Evolutionary conservation across 2,888 invertebrate species (phyloP).

Genomic region (Nemoura dubitans): DNA sequence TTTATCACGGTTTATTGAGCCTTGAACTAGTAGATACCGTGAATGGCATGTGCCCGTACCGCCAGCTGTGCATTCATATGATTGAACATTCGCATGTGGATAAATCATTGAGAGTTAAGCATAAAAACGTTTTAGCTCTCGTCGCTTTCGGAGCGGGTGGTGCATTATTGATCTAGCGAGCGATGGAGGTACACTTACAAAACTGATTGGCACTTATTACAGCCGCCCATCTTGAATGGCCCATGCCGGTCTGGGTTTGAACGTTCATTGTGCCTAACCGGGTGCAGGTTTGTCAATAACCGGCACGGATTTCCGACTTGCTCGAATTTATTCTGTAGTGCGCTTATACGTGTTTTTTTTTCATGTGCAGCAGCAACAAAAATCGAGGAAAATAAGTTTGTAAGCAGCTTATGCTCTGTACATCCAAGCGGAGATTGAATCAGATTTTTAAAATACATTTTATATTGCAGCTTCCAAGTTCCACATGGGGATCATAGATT

Average conservation of each 20-base stretch:
- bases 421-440: neutral
- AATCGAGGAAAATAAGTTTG: neutral
- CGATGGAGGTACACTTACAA: neutral
- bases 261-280: neutral
- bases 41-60: neutral
- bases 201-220: neutral
- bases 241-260: neutral
- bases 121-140: slow-evolving; percentile 12
- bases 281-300: neutral
- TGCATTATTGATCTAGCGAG: neutral
- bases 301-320: neutral
- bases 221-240: neutral
- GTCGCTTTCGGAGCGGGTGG: neutral
- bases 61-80: neutral
- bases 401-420: neutral
- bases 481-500: neutral
- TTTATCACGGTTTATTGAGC: neutral
- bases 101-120: neutral
- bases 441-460: neutral
- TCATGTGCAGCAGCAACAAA: neutral
- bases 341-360: neutral
- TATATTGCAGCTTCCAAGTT: neutral
- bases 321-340: neutral
- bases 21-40: neutral
- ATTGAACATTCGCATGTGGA: neutral